Conservation (phyloP, 1,140 invertebrate species). For the Drosophila leontia region DNA sequence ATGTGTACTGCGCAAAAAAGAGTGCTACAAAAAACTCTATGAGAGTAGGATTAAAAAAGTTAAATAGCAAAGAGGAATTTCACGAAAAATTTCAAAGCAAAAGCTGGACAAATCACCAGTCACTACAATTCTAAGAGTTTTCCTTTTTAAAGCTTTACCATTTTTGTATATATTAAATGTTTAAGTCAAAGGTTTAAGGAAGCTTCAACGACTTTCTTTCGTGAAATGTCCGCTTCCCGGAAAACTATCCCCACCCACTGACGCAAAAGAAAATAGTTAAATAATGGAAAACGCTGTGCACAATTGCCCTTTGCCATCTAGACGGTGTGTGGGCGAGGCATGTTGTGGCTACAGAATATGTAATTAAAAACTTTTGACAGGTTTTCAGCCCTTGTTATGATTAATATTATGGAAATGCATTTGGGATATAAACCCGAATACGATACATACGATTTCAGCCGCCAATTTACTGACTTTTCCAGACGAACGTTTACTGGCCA, state of each 20-base stretch:
- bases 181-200: background rate
- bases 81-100: background rate
- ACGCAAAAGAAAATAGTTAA: background rate
- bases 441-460: slow-evolving; percentile 9
- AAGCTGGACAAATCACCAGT: background rate
- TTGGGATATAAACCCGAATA: background rate
- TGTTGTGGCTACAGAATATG: slow-evolving; percentile 13
- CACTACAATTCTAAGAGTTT: background rate
- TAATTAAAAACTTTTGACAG: slow-evolving; percentile 62
- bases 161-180: background rate
- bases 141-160: background rate
- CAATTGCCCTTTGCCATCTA: background rate
- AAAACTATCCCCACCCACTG: background rate
- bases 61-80: background rate
- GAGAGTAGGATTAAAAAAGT: background rate
- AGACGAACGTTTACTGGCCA: slow-evolving; percentile 71
- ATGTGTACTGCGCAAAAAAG: slow-evolving; percentile 3
- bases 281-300: slow-evolving; percentile 4
- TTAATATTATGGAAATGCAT: slow-evolving; percentile 34
- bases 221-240: background rate
- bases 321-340: slow-evolving; percentile 3
- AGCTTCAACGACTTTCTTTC: background rate
- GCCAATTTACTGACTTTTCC: slow-evolving; percentile 25
- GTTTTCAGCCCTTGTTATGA: slow-evolving; percentile 51
- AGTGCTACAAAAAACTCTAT: background rate